Evolutionary conservation across 1,140 invertebrate genomes (phyloP).

Genomic region (Conopomorpha cramerella): DNA sequence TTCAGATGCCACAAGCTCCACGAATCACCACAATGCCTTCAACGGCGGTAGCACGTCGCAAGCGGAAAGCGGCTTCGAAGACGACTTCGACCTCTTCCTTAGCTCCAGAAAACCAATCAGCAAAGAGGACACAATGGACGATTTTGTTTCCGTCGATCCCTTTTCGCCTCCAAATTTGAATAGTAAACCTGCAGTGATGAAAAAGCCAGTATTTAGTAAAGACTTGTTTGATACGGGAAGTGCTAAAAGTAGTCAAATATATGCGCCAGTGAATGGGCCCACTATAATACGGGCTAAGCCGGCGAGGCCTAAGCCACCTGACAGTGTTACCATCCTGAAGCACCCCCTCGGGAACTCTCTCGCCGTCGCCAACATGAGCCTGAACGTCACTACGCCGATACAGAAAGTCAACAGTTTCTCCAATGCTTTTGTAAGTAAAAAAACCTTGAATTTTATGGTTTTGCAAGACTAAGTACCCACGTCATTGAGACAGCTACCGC

Average conservation of each 20-base stretch:
- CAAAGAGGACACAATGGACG: conserved; percentile 58
- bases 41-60: conserved; percentile 72
- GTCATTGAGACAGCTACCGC: too few relatives aligned
- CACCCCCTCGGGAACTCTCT: conserved; percentile 31
- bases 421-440: conserved; percentile 43
- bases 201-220: conserved; percentile 24
- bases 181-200: conserved; percentile 26
- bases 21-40: conserved; percentile 54
- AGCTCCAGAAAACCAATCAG: conserved; percentile 45
- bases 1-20: conserved; percentile 69
- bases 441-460: background rate
- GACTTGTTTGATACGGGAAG: conserved; percentile 47
- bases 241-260: conserved; percentile 25
- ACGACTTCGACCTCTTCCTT: conserved; percentile 71
- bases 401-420: conserved; percentile 33
- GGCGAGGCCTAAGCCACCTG: conserved; percentile 75
- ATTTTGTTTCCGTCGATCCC: conserved; percentile 41
- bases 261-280: conserved; percentile 58
- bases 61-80: conserved; percentile 76
- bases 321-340: conserved; percentile 41
- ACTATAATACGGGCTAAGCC: conserved; percentile 75
- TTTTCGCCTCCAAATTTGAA: conserved; percentile 40
- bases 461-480: background rate
- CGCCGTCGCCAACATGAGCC: conserved; percentile 34
- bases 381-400: conserved; percentile 45